Conservation (phyloP, 2,113 vertebrate species). For the Alectura lathami region DNA sequence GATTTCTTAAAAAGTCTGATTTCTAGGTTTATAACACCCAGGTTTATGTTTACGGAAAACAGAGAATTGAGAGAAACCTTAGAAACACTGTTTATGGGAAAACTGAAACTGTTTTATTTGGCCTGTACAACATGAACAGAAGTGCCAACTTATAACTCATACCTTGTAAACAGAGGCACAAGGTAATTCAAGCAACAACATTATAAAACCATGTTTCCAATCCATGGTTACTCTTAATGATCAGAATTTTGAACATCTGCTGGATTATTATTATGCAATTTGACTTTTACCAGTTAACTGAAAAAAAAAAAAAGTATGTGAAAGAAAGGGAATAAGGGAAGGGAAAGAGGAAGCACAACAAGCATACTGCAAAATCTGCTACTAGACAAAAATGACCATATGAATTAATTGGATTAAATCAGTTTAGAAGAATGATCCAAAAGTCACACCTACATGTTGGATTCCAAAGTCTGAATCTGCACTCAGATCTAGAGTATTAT, state of each 20-base stretch:
- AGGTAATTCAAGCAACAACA: neutral
- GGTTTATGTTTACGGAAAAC: neutral
- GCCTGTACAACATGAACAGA: neutral
- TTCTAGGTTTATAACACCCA: neutral
- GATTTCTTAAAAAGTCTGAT: neutral
- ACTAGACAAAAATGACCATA: neutral
- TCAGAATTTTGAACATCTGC: neutral
- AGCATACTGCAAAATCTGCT: rapidly evolving
- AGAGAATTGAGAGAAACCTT: neutral
- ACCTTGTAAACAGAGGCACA: too few species aligned
- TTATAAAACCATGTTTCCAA: neutral
- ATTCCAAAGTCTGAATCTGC: neutral
- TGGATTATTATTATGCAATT: neutral
- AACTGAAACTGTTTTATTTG: neutral
- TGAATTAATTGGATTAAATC: neutral
- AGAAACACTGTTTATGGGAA: neutral
- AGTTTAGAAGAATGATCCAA: neutral
- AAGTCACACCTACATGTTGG: neutral
- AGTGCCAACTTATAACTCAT: neutral
- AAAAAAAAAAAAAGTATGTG: neutral
- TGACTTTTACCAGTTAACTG: neutral
- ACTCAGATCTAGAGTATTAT: neutral
- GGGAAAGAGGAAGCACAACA: neutral
- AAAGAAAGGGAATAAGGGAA: neutral
- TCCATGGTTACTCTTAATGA: neutral